These are phyloP conservation scores for Camelus dromedarius DNA, from an alignment of 2,113 vertebrate genomes.

Conservation along the genomic window DNA sequence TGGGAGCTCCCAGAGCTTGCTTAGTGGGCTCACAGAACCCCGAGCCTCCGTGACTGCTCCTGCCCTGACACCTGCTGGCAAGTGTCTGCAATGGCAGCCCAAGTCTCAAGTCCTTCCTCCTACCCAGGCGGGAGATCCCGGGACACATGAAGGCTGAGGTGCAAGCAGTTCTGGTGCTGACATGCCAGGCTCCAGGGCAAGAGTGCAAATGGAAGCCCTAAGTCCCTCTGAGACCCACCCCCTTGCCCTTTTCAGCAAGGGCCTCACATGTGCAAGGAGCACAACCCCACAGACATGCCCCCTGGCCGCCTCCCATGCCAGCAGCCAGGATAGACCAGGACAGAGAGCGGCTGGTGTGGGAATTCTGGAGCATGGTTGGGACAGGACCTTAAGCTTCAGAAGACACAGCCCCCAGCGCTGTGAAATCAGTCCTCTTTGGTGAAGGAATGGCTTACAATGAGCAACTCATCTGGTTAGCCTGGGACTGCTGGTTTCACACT, in stretches of 20 bases:
- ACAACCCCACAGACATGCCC: background rate
- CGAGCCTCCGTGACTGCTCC: background rate
- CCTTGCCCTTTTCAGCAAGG: background rate
- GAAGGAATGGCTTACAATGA: background rate
- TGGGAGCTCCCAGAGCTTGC: background rate
- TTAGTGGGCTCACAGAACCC: accelerated
- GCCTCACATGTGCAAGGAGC: background rate
- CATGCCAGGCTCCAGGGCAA: background rate
- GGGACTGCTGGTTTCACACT: background rate
- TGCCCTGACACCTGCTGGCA: slow-evolving; percentile 66
- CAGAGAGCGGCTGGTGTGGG: background rate
- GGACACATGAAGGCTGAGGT: accelerated
- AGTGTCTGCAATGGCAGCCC: background rate
- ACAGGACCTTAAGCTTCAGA: background rate
- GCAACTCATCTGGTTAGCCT: too few species aligned
- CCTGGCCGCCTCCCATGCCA: accelerated
- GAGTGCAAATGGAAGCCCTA: background rate
- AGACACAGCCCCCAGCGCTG: background rate
- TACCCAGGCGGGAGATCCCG: accelerated
- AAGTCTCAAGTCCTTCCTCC: background rate
- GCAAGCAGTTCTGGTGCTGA: background rate
- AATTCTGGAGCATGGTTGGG: background rate
- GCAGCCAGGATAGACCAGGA: background rate
- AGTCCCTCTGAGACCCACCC: background rate
- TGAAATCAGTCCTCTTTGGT: background rate